Evolutionary conservation across 2,113 vertebrate genomes (phyloP).

Genomic region (Arizona elegans): DNA sequence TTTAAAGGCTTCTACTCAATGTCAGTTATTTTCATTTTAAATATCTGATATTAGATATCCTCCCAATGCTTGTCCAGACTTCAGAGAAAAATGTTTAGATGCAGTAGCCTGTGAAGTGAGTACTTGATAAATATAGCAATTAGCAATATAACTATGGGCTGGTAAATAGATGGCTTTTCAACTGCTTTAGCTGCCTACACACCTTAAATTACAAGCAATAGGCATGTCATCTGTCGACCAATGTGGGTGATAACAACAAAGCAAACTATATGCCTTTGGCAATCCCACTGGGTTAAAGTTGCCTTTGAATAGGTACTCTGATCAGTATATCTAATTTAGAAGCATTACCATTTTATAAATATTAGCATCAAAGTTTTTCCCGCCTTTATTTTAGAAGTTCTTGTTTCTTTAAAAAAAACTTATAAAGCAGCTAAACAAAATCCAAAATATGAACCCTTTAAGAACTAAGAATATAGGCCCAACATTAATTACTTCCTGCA

Average conservation of each 20-base stretch:
- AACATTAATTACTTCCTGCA: neutral
- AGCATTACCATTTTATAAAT: conserved; percentile 21
- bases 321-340: conserved; percentile 4
- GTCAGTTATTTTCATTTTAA: neutral
- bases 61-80: neutral
- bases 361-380: neutral
- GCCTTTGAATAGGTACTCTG: neutral
- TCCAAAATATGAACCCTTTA: neutral
- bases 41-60: neutral
- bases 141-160: neutral
- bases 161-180: conserved; percentile 4
- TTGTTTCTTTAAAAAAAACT: neutral
- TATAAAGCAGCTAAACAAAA: neutral
- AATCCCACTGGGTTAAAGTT: neutral
- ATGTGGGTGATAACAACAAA: conserved; percentile 11
- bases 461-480: conserved; percentile 1
- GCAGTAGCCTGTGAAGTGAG: conserved; percentile 1
- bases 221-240: neutral
- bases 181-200: conserved; percentile 1
- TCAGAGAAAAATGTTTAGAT: conserved; percentile 6
- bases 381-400: neutral
- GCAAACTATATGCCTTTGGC: neutral
- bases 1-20: neutral
- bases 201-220: conserved; percentile 9
- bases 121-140: conserved; percentile 7